These are phyloP conservation scores for Myocastor coypus DNA, from an alignment of 2,113 vertebrate genomes.

Conservation along the genomic window DNA sequence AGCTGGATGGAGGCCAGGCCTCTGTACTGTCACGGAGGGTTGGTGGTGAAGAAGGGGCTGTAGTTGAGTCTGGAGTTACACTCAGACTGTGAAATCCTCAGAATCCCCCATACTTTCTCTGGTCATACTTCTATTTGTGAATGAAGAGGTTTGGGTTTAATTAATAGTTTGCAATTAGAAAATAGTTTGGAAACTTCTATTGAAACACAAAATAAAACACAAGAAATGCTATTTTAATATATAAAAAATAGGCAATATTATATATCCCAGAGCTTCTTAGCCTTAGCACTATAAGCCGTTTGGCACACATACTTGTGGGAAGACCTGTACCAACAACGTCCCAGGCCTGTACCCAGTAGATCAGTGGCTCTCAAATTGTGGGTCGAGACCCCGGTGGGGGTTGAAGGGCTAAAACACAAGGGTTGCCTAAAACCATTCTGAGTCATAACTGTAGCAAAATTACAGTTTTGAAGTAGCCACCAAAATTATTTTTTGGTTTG, in stretches of 20 bases:
- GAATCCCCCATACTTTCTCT: not conserved
- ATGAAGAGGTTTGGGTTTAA: not conserved
- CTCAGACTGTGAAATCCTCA: not conserved
- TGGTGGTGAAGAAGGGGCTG: not conserved
- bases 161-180: conserved; percentile 40
- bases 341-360: not conserved
- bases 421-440: too few relatives aligned
- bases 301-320: too few relatives aligned
- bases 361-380: too few relatives aligned
- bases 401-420: too few relatives aligned
- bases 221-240: not conserved
- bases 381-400: too few relatives aligned
- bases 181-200: not conserved
- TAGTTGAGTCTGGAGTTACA: not conserved
- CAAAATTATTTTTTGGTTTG: too few relatives aligned
- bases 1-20: not conserved
- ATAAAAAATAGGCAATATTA: not conserved
- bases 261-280: not conserved
- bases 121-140: not conserved
- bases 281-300: not conserved
- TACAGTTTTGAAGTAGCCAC: too few relatives aligned
- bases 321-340: too few relatives aligned
- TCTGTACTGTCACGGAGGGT: not conserved
- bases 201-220: not conserved
- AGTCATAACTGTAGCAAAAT: too few relatives aligned